Evolutionary conservation across 2,888 invertebrate species (phyloP).

Genomic region (Erynnis tages): DNA sequence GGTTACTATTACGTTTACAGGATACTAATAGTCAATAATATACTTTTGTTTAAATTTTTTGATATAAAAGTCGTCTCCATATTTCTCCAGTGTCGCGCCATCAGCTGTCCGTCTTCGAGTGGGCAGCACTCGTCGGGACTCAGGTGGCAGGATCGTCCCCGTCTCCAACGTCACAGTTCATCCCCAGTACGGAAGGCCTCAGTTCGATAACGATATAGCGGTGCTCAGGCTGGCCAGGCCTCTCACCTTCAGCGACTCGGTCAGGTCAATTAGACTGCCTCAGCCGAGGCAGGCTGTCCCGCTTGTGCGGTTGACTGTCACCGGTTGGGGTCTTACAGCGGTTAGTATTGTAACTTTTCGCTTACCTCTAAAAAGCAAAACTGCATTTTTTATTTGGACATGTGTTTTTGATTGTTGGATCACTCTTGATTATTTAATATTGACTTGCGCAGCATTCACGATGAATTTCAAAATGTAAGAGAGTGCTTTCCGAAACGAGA

Average conservation of each 20-base stretch:
- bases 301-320: constrained; percentile 65
- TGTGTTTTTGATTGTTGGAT: no score
- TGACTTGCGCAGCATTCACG: no score
- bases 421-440: background rate
- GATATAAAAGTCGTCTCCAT: no score
- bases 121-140: constrained; percentile 70
- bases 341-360: constrained; percentile 47
- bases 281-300: constrained; percentile 58
- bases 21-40: no score
- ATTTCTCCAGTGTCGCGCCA: constrained; percentile 53
- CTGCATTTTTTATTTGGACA: no score
- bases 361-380: no score
- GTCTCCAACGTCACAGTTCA: constrained; percentile 66
- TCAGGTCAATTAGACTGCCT: constrained; percentile 63
- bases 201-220: constrained; percentile 73
- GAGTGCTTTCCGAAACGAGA: no score
- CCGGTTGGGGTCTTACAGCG: constrained; percentile 75
- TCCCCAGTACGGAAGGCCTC: constrained; percentile 62
- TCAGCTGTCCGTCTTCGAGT: constrained; percentile 60
- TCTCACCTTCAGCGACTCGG: constrained; percentile 50
- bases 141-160: constrained; percentile 66
- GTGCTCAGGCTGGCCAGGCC: constrained; percentile 58
- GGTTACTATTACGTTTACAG: no score
- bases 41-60: no score
- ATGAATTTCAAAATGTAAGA: no score